Evolutionary conservation across 1,140 invertebrate species (phyloP).

Genomic region (Aporrectodea caliginosa): DNA sequence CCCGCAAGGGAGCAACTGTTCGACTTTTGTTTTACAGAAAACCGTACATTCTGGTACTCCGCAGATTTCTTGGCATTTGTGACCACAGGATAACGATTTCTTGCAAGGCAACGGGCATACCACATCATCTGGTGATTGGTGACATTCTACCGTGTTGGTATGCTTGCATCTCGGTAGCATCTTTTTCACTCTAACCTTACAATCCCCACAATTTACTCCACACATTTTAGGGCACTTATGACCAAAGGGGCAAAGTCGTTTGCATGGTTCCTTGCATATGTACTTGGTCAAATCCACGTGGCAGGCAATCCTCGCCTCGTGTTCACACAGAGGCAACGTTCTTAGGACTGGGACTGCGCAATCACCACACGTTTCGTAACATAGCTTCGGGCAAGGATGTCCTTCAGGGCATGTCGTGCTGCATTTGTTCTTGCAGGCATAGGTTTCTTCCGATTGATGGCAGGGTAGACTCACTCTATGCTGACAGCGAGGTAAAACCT

Average conservation of each 20-base stretch:
- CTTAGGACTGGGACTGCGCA: neutral
- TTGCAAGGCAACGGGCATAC: constrained; percentile 35
- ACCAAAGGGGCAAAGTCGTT: constrained; percentile 52
- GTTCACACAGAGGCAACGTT: constrained; percentile 35
- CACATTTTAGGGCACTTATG: constrained; percentile 63
- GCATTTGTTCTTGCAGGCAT: neutral
- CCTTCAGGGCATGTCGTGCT: neutral
- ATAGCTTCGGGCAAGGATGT: neutral
- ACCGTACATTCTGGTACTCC: constrained; percentile 27
- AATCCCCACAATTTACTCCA: constrained; percentile 37
- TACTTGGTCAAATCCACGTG: constrained; percentile 25
- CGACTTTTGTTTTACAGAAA: neutral
- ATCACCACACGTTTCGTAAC: neutral
- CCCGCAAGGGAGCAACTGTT: neutral
- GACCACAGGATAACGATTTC: constrained; percentile 34
- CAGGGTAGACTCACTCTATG: neutral
- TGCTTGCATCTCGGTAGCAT: constrained; percentile 57
- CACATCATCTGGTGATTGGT: constrained; percentile 58
- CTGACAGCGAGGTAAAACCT: neutral
- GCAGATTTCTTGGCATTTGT: constrained; percentile 34
- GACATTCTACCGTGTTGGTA: constrained; percentile 60
- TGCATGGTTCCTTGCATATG: constrained; percentile 37
- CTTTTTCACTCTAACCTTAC: neutral
- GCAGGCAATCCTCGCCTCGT: constrained; percentile 35
- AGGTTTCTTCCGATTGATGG: neutral